Base-by-base conservation (phyloP, 1,140 invertebrate species). In the Calliopsis andreniformis region DNA sequence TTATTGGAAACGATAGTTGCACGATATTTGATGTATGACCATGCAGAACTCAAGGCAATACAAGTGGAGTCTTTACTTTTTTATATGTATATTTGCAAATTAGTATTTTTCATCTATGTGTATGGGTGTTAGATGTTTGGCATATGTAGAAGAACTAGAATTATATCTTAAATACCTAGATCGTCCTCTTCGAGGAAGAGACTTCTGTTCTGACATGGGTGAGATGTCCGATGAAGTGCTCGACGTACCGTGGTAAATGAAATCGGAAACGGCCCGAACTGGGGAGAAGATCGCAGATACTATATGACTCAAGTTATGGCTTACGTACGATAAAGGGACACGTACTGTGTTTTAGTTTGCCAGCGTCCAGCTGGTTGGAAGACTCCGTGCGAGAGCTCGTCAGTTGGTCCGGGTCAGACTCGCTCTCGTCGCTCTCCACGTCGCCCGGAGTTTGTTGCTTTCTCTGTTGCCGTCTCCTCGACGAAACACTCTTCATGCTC, bases 191-290 rank as follows among this genome's bases (percentile, higher is more conserved):
- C 94, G 92, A 83, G 95, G 94, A 80, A 96, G 91, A 77, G 95
- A 96, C 89, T 96, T 96, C 91, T 95, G 95, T 89, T 96, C 95
- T 80, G 95, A 95, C 94, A 95, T 95, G 81, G 95, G 95, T 82
- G 95, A 96, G 87, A 96, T 94, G 91, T 96, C 95, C 83, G 95
- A 96, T 47, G 95, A 96, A 75, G 95, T 96, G 92, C 95, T 96
- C 83, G 95, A 96, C 89, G 94, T 94, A 88, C 95, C 95, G 89
- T 96, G 95, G 88, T 96, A 96, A 87, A 95, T 94, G 88, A 95
- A 95, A 92, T 94, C 95, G 94, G 92, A 90, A 92, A 93, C 91
- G 72, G 91, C 91, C 76, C 90, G 90, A 91, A 92, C 91, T 92
- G 58, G 79, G 80, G 87, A 56, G 7, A 55, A 16, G 12, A 45